Base-by-base conservation (phyloP, 2,113 vertebrate species). In the Phrynocephalus versicolor region DNA sequence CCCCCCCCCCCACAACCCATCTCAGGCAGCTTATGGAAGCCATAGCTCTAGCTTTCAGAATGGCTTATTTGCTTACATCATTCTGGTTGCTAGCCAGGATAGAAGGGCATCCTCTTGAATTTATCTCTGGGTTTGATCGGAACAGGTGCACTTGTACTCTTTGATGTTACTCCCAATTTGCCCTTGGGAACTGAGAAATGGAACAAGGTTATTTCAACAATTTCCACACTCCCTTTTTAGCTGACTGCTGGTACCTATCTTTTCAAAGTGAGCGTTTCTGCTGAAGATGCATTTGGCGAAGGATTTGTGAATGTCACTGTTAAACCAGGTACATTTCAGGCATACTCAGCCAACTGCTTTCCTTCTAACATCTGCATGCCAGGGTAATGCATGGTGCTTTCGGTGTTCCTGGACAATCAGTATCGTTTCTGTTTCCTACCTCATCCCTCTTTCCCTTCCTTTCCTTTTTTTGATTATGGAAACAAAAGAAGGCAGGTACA, bases 251-350 rank as follows among this genome's bases (percentile, higher is more conserved):
- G 97, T 87, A 82, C 92, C 72, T 97, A 97, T 78, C 41, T 88
- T 85, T 94, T 98, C 90, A 96, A 92, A 94, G 95, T 97, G 70
- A 84, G 82, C 0, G 97, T 97, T 91, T 95, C 95, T 81, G 93
- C 94, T 89, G 95, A 96, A 71, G 92, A 91, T 33, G 92, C 94
- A 71, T 96, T 95, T 93, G 97, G 97, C 76, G 97, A 97, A 95
- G 94, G 94, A 84, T 94, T 95, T 90, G 93, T 97, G 79, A 97
- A 97, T 85, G 91, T 98, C 86, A 97, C 97, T 0, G 96, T 97
- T 73, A 91, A 94, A 79, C 94, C 96, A 94, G 97, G 97, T 97
- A 96, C 91, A 91, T 83, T 23, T 65, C 81, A 33, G 87, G 82
- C 6, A 7, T n/a, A 81, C 85, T 62, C 39, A 83, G 60, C 69